These are phyloP conservation scores for Scaptomyza pallida DNA, from an alignment of 1,140 invertebrate genomes.

Conservation along the genomic window DNA sequence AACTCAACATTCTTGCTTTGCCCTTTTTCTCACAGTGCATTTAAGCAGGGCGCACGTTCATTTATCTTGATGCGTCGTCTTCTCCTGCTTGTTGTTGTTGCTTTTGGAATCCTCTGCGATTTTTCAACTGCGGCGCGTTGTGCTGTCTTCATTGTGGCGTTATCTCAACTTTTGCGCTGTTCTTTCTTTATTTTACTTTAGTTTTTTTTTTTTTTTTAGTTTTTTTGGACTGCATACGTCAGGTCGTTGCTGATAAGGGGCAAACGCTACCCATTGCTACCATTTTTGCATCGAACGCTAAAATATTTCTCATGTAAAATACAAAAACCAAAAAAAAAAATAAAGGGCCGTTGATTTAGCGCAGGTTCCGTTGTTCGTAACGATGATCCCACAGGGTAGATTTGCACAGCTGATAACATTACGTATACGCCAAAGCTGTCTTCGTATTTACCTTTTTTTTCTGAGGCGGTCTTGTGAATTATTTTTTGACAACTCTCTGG, in stretches of 20 bases:
- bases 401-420: conserved; percentile 69
- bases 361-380: conserved; percentile 20
- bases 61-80: conserved; percentile 71
- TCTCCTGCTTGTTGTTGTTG: conserved; percentile 25
- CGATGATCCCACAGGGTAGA: conserved; percentile 63
- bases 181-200: conserved; percentile 38
- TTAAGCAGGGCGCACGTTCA: conserved; percentile 59
- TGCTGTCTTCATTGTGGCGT: conserved; percentile 81
- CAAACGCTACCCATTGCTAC: conserved; percentile 65
- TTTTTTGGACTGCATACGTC: conserved; percentile 67
- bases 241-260: conserved; percentile 72
- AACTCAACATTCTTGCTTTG: too few relatives aligned
- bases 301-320: conserved; percentile 80
- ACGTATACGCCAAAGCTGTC: conserved; percentile 74
- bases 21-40: background rate
- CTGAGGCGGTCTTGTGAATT: conserved; percentile 64
- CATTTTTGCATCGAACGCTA: conserved; percentile 79
- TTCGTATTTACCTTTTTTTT: conserved; percentile 74
- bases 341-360: conserved; percentile 71
- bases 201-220: conserved; percentile 26
- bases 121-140: conserved; percentile 79
- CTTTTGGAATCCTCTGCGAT: conserved; percentile 45
- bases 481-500: conserved; percentile 80
- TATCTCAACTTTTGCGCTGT: conserved; percentile 51
- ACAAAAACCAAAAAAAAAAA: too few relatives aligned